Evolutionary conservation across 2,113 vertebrate genomes (phyloP).

Genomic region (Prinia subflava): DNA sequence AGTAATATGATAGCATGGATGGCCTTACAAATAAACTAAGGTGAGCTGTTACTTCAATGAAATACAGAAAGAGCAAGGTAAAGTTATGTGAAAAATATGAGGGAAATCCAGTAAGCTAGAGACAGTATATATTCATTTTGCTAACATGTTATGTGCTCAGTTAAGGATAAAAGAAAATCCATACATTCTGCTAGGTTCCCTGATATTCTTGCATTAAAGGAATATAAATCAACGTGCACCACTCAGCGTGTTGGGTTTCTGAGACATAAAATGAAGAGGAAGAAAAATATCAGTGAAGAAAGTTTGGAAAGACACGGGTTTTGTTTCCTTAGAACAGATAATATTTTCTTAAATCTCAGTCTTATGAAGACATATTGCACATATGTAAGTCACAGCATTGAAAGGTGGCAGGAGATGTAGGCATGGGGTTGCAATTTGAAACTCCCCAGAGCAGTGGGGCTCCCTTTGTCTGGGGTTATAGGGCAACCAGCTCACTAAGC

Average conservation of each 20-base stretch:
- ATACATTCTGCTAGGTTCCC: not conserved
- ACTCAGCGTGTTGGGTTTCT: not conserved
- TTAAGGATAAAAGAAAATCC: conserved; percentile 52
- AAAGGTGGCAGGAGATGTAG: not conserved
- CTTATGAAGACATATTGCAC: not conserved
- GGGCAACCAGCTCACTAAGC: not conserved
- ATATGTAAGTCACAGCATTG: not conserved
- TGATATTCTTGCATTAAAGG: conserved; percentile 18
- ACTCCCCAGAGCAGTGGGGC: not conserved
- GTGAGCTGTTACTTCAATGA: not conserved
- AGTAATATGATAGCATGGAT: not conserved
- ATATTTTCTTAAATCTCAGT: not conserved
- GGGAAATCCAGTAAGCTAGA: not conserved
- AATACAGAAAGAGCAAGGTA: not conserved
- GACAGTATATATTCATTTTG: not conserved
- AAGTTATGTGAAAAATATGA: conserved; percentile 20
- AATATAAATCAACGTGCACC: not conserved
- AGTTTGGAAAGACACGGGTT: not conserved
- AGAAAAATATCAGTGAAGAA: not conserved
- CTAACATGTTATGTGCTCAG: conserved; percentile 8
- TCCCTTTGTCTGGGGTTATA: not conserved
- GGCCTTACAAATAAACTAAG: not conserved
- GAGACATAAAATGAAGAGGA: not conserved
- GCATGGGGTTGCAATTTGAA: not conserved
- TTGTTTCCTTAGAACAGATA: not conserved